Percentiles rank a stretch among this genome's conserved stretches.
phyloP scores from a whole-genome alignment of 1,140 invertebrate genomes.

The Sitobion miscanthi region DNA sequence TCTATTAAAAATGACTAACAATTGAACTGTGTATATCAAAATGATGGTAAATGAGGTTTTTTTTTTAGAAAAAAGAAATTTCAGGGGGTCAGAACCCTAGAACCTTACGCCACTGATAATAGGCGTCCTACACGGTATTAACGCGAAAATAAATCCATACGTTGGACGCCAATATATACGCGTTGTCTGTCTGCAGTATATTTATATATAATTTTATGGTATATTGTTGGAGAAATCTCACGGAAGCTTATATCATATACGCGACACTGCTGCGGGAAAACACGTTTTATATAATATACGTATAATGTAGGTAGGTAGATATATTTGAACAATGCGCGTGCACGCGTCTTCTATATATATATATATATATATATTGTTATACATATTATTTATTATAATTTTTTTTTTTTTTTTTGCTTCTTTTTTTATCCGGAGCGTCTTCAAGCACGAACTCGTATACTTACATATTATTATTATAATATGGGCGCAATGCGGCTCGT shows the following conservation, averaged over 20 bases:
- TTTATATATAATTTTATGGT: background rate
- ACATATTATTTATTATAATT: constrained; percentile 21
- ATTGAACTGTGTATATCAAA: too few species aligned
- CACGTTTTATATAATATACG: background rate
- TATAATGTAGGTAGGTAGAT: background rate
- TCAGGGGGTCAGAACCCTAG: too few species aligned
- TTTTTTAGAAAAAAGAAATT: too few species aligned
- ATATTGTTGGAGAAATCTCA: constrained; percentile 2
- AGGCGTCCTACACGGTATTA: too few species aligned
- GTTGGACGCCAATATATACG: background rate
- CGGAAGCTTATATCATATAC: background rate
- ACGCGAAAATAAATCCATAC: background rate
- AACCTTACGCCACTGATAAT: too few species aligned
- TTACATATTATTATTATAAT: background rate
- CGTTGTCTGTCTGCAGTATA: background rate
- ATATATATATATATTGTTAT: background rate
- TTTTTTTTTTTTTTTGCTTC: constrained; percentile 19
- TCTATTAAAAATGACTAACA: too few species aligned
- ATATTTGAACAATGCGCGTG: background rate
- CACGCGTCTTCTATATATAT: background rate
- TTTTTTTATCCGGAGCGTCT: constrained; percentile 7
- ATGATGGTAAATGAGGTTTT: too few species aligned
- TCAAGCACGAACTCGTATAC: constrained; percentile 26
- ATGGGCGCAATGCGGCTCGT: constrained; percentile 35
- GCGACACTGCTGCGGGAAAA: background rate